These are phyloP conservation scores for Armadillidium nasatum DNA, from an alignment of 1,140 invertebrate genomes.

Conservation along the genomic window DNA sequence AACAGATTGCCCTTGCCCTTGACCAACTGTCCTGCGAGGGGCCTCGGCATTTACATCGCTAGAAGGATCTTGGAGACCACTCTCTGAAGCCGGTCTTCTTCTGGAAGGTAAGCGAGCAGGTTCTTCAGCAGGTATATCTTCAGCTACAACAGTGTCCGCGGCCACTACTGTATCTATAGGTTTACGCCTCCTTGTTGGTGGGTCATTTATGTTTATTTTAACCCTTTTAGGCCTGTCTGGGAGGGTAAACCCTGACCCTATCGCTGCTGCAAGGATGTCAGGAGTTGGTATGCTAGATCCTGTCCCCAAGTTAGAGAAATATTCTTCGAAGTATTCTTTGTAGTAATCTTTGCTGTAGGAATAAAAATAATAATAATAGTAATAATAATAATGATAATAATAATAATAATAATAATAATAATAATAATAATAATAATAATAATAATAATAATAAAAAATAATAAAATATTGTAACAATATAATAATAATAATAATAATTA, in stretches of 20 bases:
- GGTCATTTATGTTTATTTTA: neutral
- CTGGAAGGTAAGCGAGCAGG: neutral
- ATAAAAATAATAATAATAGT: no score
- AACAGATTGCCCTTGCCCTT: no score
- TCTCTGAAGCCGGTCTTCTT: neutral
- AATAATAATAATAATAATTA: no score
- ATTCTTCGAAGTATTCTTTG: conserved; percentile 40
- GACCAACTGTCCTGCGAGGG: no score
- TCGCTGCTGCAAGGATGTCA: conserved; percentile 35
- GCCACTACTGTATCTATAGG: neutral
- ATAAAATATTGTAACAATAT: no score
- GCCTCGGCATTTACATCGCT: no score
- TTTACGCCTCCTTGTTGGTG: neutral
- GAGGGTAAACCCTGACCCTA: conserved; percentile 29
- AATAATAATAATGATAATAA: no score
- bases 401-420: no score
- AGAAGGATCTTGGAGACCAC: no score
- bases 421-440: no score
- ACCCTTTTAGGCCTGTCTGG: conserved; percentile 21
- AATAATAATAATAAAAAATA: no score
- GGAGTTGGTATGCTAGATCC: conserved; percentile 10
- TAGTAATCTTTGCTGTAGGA: conserved; percentile 33
- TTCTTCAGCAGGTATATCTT: neutral
- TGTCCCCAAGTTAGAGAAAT: conserved; percentile 31
- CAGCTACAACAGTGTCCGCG: neutral